phyloP scores from a whole-genome alignment of 2,113 vertebrate species.

The Fulmarus glacialis region DNA sequence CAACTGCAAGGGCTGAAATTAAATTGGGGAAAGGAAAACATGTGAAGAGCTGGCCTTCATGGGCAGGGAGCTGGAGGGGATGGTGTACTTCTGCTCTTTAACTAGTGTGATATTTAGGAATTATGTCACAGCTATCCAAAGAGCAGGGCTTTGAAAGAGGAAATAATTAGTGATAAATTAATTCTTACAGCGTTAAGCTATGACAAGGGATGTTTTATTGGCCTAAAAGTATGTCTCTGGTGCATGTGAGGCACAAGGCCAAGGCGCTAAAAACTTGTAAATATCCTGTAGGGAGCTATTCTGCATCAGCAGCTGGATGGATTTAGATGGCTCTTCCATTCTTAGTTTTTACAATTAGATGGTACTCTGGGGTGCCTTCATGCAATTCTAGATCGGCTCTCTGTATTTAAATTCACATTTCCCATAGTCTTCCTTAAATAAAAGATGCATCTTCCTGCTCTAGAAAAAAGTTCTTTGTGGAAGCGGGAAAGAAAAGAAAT shows the following conservation, averaged over 20 bases:
- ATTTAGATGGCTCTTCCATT: conserved; percentile 36
- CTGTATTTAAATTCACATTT: neutral
- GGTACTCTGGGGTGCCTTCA: conserved; percentile 22
- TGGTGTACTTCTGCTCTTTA: neutral
- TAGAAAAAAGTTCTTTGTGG: neutral
- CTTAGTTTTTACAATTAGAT: conserved; percentile 33
- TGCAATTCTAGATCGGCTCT: conserved; percentile 14
- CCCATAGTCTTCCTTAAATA: neutral
- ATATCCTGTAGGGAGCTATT: conserved; percentile 50
- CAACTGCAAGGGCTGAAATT: neutral
- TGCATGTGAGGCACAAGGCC: conserved; percentile 41
- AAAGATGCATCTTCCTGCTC: neutral
- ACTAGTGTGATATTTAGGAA: conserved; percentile 3
- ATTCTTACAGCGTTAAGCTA: conserved; percentile 44
- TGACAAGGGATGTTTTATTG: conserved; percentile 58
- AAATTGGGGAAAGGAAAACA: neutral
- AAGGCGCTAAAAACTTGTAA: conserved; percentile 45
- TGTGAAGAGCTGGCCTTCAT: neutral
- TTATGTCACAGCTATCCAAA: conserved; percentile 42
- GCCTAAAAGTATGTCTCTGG: conserved; percentile 3
- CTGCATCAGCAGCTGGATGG: neutral
- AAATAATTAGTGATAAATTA: conserved; percentile 66
- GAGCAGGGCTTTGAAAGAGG: conserved; percentile 30
- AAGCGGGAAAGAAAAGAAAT: neutral
- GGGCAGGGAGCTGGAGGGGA: neutral